Conservation (phyloP, 1,140 invertebrate genomes). For the Anthonomus grandis region DNA sequence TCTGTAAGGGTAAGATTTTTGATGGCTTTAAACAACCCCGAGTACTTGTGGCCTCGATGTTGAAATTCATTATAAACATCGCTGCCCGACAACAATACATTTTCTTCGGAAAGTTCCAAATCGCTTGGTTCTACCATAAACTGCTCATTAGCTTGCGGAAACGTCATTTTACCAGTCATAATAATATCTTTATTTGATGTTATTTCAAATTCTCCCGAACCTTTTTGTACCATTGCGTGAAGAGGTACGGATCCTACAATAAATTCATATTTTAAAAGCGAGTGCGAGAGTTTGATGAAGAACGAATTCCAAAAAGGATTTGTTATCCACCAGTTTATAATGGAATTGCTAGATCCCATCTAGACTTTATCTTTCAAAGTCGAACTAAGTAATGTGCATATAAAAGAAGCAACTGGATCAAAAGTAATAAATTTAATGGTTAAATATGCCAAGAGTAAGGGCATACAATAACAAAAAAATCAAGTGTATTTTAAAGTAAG, state of each 20-base stretch:
- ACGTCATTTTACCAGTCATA: slow-evolving; percentile 69
- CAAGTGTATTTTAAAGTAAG: too few species aligned
- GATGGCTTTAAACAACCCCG: slow-evolving; percentile 37
- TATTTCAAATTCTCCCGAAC: slow-evolving; percentile 81
- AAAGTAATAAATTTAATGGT: too few species aligned
- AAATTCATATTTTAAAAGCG: background rate
- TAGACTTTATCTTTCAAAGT: too few species aligned
- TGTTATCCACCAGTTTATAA: too few species aligned
- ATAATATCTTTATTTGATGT: slow-evolving; percentile 73
- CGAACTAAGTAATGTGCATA: too few species aligned
- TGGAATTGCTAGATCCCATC: too few species aligned
- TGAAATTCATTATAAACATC: slow-evolving; percentile 93
- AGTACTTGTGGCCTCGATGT: slow-evolving; percentile 87
- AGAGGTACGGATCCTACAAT: slow-evolving; percentile 60
- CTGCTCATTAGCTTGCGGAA: slow-evolving; percentile 49
- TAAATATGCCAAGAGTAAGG: too few species aligned
- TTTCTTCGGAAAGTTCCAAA: slow-evolving; percentile 49
- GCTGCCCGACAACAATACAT: slow-evolving; percentile 53
- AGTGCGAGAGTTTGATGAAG: background rate
- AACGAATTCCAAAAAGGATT: too few species aligned
- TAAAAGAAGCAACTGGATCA: too few species aligned
- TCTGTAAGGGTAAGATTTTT: slow-evolving; percentile 36
- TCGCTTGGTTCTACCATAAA: slow-evolving; percentile 44
- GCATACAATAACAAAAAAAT: too few species aligned
- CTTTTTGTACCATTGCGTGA: slow-evolving; percentile 80